Conservation (phyloP, 2,113 vertebrate genomes). For the Ivindomyrus marchei region DNA sequence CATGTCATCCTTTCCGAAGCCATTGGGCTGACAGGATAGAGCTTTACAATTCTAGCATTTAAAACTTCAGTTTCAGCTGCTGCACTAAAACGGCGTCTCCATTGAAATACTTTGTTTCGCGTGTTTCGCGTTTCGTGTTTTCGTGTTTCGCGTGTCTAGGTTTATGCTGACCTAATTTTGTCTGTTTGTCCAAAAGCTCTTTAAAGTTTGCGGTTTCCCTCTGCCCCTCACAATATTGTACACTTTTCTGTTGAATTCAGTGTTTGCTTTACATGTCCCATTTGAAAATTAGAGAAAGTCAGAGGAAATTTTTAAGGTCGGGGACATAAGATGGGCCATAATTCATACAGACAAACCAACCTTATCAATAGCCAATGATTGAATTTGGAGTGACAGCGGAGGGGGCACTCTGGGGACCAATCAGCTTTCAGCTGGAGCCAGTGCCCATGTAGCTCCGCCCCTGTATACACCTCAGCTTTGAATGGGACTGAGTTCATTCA, state of each 20-base stretch:
- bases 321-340: neutral
- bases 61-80: neutral
- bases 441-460: neutral
- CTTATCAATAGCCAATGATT: neutral
- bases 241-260: neutral
- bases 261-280: neutral
- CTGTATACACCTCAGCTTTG: neutral
- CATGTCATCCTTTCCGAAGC: neutral
- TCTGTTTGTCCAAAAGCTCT: neutral
- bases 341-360: neutral
- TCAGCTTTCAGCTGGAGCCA: neutral
- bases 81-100: neutral
- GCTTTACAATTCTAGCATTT: neutral
- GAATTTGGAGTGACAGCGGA: neutral
- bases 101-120: neutral
- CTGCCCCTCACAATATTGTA: neutral
- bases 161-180: neutral
- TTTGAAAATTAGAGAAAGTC: neutral
- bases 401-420: neutral
- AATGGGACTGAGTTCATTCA: neutral
- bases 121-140: too few relatives aligned
- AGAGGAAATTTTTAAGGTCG: neutral
- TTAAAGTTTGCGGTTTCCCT: neutral
- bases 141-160: neutral
- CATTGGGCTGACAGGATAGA: neutral